Evolutionary conservation across 1,140 invertebrate genomes (phyloP), one percentile per base, ranked within the genome.

Genomic region (Limonius californicus): DNA sequence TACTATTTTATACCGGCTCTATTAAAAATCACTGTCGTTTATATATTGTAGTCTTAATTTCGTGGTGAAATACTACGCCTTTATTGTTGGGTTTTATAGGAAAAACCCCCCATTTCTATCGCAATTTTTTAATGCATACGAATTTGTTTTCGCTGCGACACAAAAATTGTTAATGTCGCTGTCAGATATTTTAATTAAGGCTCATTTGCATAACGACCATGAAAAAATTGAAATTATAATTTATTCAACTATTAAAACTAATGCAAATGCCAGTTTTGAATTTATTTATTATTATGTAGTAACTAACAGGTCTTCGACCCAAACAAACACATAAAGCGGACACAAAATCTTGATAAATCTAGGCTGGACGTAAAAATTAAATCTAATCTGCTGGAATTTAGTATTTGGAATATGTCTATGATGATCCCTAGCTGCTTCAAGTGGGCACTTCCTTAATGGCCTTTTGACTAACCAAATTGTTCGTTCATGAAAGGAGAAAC

Each of bases 11-110:
- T 63, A 63, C 61, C 19, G 30, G 19, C 61, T 63, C 56, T 66
- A 59, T 62, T 66, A 59, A 66, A 66, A 59, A 55, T 62, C 59
- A 59, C 47, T 30, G 58, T 57, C 57, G 47, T 60, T 60, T 64
- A 59, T 64, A 62, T 59, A 27, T 47, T 47, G 3, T 27, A 27
- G 9, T 27, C 23, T 27, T 27, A 27, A 27, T 27, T 9, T 9
- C 23, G 9, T 27, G 23, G 3, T 27, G 23, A 27, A 27, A 27
- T 27, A 27, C 9, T 27, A 27, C 23, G 3, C 3, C 9, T 27
- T 9, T 27, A 27, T 27, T 27, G 9, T 27, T 27, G 9, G 23
- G 23, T 27, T 27, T 27, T 27, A 27, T 4, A 27, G 23, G 9
- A 27, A 4, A 27, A 4, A 27, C 9, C 9, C 23, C 3, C 3